Base-by-base conservation (phyloP, 2,113 vertebrate genomes). In the Ailuropoda melanoleuca region DNA sequence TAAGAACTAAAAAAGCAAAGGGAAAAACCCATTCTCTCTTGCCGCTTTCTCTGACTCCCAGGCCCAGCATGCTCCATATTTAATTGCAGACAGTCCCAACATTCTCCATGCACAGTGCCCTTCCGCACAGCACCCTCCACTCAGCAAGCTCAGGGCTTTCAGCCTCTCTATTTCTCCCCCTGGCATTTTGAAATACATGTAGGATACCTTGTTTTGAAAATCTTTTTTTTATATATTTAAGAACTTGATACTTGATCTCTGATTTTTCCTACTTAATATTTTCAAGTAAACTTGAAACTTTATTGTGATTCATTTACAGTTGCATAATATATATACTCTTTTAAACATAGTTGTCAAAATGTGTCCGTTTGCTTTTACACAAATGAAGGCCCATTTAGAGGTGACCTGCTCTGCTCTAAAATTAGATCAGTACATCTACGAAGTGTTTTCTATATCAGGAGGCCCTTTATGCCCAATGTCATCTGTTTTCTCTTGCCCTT, bases 1-100 rank as follows among this genome's bases (percentile, higher is more conserved):
- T 92, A 72, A 94, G 48, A 88, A 84, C n/a, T 96, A 81, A 97
- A 80, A 80, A 95, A 86, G 48, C 31, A 83, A 48, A 80, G n/a
- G 34, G 58, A 75, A 96, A 77, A 89, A 5, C 2, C 5, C 17
- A 3, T 50, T 48, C 74, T 66, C 75, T 80, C 15, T 29, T 53
- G 64, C 34, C 29, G 7, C 70, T 50, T 58, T 78, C 70, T 50
- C 43, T 39, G 50, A 50, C 55, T 87, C n/a, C 58, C 56, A 39
- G 92, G 46, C 55, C 64, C 78, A 75, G 81, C 29, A 55, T 37
- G 37, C 53, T 66, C 58, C 64, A 3, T 39, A 17, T 62, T 60
- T 85, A 72, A 70, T 24, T 48, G 39, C 48, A 72, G 31, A 23
- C 72, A 43, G 3, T 86, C 86, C 53, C 83, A 12, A 87, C 26